A percentile compares a stretch with the other conserved stretches of the same genome.
Conservation (phyloP, 1,140 invertebrate genomes). For the Leguminivora glycinivorella region DNA sequence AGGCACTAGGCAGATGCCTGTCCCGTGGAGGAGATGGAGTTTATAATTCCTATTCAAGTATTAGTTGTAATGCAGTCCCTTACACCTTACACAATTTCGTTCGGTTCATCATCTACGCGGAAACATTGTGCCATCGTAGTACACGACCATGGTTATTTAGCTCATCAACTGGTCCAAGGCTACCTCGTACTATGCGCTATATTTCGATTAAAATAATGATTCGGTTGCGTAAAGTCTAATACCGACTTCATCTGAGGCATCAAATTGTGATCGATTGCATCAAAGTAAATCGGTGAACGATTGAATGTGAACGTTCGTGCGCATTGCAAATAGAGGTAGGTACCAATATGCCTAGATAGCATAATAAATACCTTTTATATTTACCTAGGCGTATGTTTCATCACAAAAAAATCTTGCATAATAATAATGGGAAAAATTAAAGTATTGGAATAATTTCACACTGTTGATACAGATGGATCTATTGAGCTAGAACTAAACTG, state of each 20-base stretch:
- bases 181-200: neutral
- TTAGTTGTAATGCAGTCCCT: no score
- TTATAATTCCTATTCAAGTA: no score
- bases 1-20: no score
- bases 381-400: no score
- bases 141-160: neutral
- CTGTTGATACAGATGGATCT: no score
- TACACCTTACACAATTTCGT: neutral
- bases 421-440: no score
- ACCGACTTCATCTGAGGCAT: neutral
- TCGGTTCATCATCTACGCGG: neutral
- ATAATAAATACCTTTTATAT: no score
- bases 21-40: no score
- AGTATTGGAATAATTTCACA: no score
- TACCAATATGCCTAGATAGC: no score
- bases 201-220: conserved; percentile 23
- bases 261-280: conserved; percentile 1
- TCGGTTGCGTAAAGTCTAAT: conserved; percentile 16
- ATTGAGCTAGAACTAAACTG: no score
- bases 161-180: conserved; percentile 2
- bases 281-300: conserved; percentile 8
- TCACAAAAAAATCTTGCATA: no score
- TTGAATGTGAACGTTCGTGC: neutral
- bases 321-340: neutral
- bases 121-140: conserved; percentile 1